Evolutionary conservation across 2,113 vertebrate species (phyloP).

Genomic region (Tenrec ecaudatus): DNA sequence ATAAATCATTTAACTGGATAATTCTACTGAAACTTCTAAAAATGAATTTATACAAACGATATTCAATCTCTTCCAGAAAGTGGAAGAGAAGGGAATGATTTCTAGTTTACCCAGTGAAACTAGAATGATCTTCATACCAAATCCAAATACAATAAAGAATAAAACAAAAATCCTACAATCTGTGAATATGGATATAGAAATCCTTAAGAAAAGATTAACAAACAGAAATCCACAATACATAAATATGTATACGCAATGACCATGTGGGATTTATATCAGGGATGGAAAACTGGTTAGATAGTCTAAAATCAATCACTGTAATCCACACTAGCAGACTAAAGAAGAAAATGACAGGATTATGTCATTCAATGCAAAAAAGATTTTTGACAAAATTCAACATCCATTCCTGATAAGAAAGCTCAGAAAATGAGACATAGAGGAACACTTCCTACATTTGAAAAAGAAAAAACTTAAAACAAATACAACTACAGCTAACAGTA

Average conservation of each 20-base stretch:
- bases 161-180: no score
- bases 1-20: background rate
- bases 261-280: background rate
- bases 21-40: background rate
- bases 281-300: background rate
- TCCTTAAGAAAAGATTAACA: background rate
- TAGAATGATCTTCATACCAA: background rate
- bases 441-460: conserved; percentile 4
- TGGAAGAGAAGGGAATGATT: background rate
- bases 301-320: conserved; percentile 10
- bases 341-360: background rate
- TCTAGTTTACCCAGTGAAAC: background rate
- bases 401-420: background rate
- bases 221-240: background rate
- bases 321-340: background rate
- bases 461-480: background rate
- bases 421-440: background rate
- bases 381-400: background rate
- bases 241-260: background rate
- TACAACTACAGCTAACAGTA: background rate
- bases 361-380: background rate
- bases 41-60: background rate
- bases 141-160: background rate
- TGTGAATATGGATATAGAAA: background rate
- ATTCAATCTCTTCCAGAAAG: background rate